These are phyloP conservation scores for Heliconius ethilla DNA, from an alignment of 2,888 invertebrate species.

Conservation along the genomic window DNA sequence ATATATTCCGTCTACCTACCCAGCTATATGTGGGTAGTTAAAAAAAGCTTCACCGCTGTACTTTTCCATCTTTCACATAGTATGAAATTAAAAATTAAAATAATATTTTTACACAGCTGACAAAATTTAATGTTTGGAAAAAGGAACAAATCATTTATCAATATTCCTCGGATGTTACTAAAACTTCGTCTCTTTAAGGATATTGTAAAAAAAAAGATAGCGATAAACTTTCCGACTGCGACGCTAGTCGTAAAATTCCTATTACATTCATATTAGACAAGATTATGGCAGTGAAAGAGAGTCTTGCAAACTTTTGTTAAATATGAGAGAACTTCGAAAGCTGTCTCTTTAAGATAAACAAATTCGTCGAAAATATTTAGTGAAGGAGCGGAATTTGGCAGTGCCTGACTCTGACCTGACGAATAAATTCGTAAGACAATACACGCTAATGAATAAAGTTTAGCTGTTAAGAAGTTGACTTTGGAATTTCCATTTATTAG, in stretches of 20 bases:
- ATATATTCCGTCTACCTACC: too few relatives aligned
- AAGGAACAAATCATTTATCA: neutral
- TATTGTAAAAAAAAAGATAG: slow-evolving; percentile 13
- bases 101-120: too few relatives aligned
- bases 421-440: slow-evolving; percentile 78
- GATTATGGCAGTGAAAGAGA: slow-evolving; percentile 50
- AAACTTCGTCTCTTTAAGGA: neutral
- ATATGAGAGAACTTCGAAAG: slow-evolving; percentile 61
- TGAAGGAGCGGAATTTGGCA: slow-evolving; percentile 63
- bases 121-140: too few relatives aligned
- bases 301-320: slow-evolving; percentile 59
- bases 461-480: slow-evolving; percentile 75
- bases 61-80: too few relatives aligned
- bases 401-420: slow-evolving; percentile 72
- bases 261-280: slow-evolving; percentile 48
- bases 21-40: too few relatives aligned
- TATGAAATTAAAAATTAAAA: too few relatives aligned
- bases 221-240: neutral
- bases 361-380: slow-evolving; percentile 68
- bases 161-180: neutral
- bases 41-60: too few relatives aligned
- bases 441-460: slow-evolving; percentile 81
- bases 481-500: slow-evolving; percentile 72
- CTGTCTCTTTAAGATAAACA: slow-evolving; percentile 68
- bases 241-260: slow-evolving; percentile 34